A percentile compares a stretch with the other conserved stretches of the same genome.
Evolutionary conservation across 23 tunicate species (phyloP).

Genomic region (Styela clava): DNA sequence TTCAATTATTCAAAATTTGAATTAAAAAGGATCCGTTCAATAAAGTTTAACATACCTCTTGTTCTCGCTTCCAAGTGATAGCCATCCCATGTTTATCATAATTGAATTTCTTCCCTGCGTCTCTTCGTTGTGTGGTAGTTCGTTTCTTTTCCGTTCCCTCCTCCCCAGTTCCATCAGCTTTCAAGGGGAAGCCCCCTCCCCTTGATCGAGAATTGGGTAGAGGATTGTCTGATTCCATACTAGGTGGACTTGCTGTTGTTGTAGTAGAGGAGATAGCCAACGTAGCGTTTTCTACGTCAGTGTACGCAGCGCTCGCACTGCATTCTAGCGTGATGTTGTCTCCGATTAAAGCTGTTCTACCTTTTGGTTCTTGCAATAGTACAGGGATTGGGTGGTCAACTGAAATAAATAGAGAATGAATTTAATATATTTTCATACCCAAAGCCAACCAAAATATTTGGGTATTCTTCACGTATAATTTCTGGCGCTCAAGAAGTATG

Average conservation of each 20-base stretch:
- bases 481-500: too few relatives aligned
- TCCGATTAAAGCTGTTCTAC: slow-evolving; percentile 32
- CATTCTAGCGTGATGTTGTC: slow-evolving; percentile 86
- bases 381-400: slow-evolving; percentile 85
- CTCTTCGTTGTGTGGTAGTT: not conserved
- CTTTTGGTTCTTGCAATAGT: slow-evolving; percentile 51
- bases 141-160: not conserved
- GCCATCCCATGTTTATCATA: slow-evolving; percentile 1
- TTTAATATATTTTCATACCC: too few relatives aligned
- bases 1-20: too few relatives aligned
- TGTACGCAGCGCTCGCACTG: slow-evolving; percentile 70
- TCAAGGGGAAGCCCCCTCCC: slow-evolving; percentile 18
- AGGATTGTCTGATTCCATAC: not conserved
- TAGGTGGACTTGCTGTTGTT: not conserved
- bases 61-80: slow-evolving; percentile 20
- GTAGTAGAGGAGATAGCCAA: too few relatives aligned
- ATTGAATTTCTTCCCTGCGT: not conserved
- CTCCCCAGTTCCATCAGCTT: slow-evolving; percentile 14
- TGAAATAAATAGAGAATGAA: slow-evolving; percentile 14
- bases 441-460: too few relatives aligned
- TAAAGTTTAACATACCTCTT: slow-evolving; percentile 18
- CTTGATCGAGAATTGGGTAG: slow-evolving; percentile 1
- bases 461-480: too few relatives aligned
- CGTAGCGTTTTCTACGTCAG: slow-evolving; percentile 9
- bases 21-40: too few relatives aligned